Evolutionary conservation across 2,797 vertebrate species (phyloP).

Genomic region (Gallinago nigripennis): DNA sequence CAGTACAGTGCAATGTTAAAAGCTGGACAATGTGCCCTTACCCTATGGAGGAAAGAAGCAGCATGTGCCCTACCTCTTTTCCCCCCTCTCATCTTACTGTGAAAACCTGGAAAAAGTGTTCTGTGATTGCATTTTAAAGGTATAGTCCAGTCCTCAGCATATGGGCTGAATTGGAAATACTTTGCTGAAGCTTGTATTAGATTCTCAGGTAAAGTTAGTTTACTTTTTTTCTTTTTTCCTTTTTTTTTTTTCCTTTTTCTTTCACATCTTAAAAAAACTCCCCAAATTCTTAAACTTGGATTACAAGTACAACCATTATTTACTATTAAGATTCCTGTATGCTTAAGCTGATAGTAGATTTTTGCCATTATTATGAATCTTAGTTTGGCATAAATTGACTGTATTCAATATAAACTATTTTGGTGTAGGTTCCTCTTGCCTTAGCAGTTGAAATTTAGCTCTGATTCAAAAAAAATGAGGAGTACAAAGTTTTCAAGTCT

Average conservation of each 20-base stretch:
- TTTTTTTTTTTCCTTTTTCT: neutral
- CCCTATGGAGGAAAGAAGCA: neutral
- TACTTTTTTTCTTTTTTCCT: neutral
- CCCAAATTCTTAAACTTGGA: neutral
- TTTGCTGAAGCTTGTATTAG: neutral
- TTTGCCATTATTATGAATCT: neutral
- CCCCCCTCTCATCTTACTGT: neutral
- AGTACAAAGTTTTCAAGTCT: neutral
- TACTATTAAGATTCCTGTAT: neutral
- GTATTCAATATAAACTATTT: neutral
- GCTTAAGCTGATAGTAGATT: neutral
- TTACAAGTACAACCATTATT: neutral
- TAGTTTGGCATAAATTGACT: neutral
- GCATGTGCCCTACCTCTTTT: neutral
- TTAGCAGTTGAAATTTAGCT: neutral
- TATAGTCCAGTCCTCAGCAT: neutral
- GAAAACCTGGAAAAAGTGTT: neutral
- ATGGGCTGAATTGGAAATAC: neutral
- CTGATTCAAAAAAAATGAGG: neutral
- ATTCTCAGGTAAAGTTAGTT: neutral
- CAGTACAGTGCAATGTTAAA: neutral
- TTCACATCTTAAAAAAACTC: neutral
- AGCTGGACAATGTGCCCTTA: neutral
- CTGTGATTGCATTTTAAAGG: neutral
- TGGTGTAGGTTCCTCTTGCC: neutral